These are phyloP conservation scores for Drosophila quadrilineata DNA, from an alignment of 1,140 invertebrate species.

Conservation along the genomic window DNA sequence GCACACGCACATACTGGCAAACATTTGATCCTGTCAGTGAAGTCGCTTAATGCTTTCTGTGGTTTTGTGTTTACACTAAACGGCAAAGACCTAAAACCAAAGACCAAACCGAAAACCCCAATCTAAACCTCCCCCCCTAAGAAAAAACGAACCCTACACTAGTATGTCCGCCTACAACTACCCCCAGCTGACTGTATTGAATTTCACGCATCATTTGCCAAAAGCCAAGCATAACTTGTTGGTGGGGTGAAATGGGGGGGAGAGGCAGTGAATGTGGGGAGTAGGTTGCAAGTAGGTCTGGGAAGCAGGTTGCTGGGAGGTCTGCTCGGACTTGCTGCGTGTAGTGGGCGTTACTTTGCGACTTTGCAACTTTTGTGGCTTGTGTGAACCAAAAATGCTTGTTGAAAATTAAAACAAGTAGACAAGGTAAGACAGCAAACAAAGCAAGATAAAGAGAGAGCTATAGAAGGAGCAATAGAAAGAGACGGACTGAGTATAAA, in stretches of 20 bases:
- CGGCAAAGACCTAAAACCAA: constrained; percentile 9
- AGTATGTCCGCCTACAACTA: not conserved
- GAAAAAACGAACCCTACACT: not conserved
- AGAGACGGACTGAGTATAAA: no score
- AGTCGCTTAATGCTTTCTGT: constrained; percentile 44
- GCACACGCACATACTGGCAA: constrained; percentile 2
- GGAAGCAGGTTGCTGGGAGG: no score
- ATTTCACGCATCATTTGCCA: constrained; percentile 76
- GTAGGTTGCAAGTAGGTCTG: no score
- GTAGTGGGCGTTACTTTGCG: constrained; percentile 36
- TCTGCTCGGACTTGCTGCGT: constrained; percentile 20
- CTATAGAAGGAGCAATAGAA: no score
- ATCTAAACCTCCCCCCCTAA: not conserved
- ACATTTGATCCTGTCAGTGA: constrained; percentile 39
- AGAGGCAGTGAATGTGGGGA: not conserved
- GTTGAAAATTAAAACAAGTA: constrained; percentile 71
- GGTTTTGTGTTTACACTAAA: constrained; percentile 47
- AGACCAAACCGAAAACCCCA: constrained; percentile 2
- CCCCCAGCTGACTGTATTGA: constrained; percentile 58
- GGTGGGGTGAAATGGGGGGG: constrained; percentile 1
- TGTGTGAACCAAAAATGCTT: constrained; percentile 17
- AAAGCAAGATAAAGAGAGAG: no score
- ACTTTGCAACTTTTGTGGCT: constrained; percentile 55
- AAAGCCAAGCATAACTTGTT: constrained; percentile 53
- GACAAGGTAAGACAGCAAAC: constrained; percentile 43